A percentile compares a stretch with the other conserved stretches of the same genome.
Conservation (phyloP, 2,797 vertebrate genomes). For the Peromyscus aztecus region DNA sequence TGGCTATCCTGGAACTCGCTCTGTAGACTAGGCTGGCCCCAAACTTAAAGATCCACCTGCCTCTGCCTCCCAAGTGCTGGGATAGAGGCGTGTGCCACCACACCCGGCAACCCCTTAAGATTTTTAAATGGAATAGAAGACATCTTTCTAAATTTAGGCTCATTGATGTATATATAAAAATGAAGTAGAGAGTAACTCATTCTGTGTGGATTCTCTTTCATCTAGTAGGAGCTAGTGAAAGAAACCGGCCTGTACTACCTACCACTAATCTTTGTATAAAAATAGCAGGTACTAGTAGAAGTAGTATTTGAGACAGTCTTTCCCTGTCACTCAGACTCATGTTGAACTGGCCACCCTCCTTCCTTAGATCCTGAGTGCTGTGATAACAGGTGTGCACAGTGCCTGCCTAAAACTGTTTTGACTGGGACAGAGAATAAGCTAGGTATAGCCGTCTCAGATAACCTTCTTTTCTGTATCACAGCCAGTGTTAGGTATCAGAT, state of each 20-base stretch:
- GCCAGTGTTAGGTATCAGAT: background rate
- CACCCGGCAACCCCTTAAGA: background rate
- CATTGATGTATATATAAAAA: background rate
- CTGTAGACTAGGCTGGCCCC: background rate
- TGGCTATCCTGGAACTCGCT: background rate
- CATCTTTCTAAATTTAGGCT: slow-evolving; percentile 44
- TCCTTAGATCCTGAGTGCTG: background rate
- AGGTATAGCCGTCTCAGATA: background rate
- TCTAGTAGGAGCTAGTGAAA: background rate
- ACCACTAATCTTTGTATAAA: slow-evolving; percentile 25
- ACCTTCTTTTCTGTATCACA: background rate
- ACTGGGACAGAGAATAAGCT: background rate
- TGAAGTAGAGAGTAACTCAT: slow-evolving; percentile 30
- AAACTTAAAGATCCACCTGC: background rate
- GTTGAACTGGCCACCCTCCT: background rate
- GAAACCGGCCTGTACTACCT: background rate
- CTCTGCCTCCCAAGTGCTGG: background rate
- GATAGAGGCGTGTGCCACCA: background rate
- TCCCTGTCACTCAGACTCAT: background rate
- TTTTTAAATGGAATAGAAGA: slow-evolving; percentile 6
- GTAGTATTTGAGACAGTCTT: background rate
- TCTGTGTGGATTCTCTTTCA: background rate
- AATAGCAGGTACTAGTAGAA: background rate
- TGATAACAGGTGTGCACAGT: background rate
- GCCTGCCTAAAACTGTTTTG: background rate